phyloP scores from a whole-genome alignment of 2,113 vertebrate species.

The Cottus gobio region DNA sequence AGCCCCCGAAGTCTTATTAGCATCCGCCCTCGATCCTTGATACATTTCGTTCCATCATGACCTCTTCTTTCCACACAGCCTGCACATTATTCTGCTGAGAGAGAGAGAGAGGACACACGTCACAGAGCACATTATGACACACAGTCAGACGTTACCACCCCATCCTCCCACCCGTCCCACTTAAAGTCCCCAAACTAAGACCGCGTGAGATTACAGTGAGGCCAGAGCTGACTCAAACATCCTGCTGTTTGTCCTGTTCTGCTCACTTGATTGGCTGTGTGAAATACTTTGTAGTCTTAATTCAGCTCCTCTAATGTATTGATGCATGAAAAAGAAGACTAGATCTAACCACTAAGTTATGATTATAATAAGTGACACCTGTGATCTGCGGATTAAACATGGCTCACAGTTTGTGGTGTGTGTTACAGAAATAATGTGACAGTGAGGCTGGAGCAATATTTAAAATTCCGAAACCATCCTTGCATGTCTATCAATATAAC shows the following conservation, averaged over 20 bases:
- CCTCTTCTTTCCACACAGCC: constrained; percentile 38
- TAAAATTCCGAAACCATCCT: neutral
- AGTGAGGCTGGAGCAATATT: neutral
- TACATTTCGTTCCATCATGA: neutral
- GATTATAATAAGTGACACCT: constrained; percentile 11
- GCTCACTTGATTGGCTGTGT: neutral
- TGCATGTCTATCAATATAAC: neutral
- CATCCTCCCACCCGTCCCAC: neutral
- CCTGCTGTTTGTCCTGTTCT: neutral
- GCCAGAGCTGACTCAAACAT: constrained; percentile 42
- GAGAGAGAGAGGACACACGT: constrained; percentile 35
- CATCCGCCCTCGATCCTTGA: neutral
- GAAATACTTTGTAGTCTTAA: neutral
- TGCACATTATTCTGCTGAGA: constrained; percentile 3
- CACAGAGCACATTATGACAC: constrained; percentile 49
- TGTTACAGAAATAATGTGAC: constrained; percentile 6
- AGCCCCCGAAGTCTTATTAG: neutral
- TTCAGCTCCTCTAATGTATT: neutral
- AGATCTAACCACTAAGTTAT: neutral
- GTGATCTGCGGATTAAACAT: constrained; percentile 16
- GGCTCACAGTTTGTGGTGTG: neutral
- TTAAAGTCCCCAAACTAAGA: constrained; percentile 36
- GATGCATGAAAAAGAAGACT: neutral
- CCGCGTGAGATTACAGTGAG: constrained; percentile 15
- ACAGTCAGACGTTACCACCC: constrained; percentile 45